Evolutionary conservation across 2,797 vertebrate genomes (phyloP).

Genomic region (Peromyscus aztecus): DNA sequence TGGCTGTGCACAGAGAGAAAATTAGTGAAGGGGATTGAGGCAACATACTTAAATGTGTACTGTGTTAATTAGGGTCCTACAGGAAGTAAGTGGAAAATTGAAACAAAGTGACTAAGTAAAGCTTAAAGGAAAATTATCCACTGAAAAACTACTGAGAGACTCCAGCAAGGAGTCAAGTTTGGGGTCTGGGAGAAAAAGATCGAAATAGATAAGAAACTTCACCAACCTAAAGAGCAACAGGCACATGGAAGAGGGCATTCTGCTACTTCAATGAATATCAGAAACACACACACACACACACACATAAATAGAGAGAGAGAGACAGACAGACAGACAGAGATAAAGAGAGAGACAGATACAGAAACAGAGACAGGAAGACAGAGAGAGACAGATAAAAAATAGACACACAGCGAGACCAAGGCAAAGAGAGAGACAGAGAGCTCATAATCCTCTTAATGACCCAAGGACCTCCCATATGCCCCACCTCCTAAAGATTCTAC

Average conservation of each 20-base stretch:
- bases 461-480: not conserved
- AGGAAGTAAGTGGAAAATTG: conserved; percentile 13
- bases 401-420: not conserved
- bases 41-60: not conserved
- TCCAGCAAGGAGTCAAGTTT: not conserved
- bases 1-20: not conserved
- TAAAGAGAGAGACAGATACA: not conserved
- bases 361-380: not conserved
- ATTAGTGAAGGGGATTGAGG: not conserved
- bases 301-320: not conserved
- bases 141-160: not conserved
- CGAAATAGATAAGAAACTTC: not conserved
- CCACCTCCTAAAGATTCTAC: not conserved
- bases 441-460: not conserved
- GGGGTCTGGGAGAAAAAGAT: not conserved
- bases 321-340: not conserved
- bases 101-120: conserved; percentile 3
- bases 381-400: not conserved
- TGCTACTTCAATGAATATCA: not conserved
- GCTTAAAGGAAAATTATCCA: not conserved
- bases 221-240: not conserved
- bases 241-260: not conserved
- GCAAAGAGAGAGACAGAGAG: not conserved
- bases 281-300: not conserved
- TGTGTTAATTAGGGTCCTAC: not conserved